Evolutionary conservation across 2,888 invertebrate genomes (phyloP), one percentile per base, ranked within the genome.

Genomic region (Leucophenga montana): DNA sequence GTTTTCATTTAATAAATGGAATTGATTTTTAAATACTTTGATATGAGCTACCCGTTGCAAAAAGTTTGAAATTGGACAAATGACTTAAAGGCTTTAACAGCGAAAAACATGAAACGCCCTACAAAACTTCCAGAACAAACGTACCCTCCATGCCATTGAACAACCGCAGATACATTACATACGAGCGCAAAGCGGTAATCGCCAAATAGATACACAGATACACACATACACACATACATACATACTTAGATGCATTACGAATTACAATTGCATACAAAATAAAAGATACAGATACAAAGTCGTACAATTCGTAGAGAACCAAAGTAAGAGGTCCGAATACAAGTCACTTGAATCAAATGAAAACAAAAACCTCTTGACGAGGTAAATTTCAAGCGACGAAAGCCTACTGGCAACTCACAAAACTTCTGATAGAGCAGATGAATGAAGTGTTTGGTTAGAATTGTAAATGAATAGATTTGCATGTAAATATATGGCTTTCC

Each of bases 11-110:
- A 62, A 62, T 67, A 69, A 66, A 61, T 5, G 56, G 66, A 81
- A 81, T 80, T 73, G 73, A 81, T 81, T 80, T 79, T 81, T 78
- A 80, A 81, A 78, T 76, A 80, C 71, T 68, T 73, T 69, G 68
- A 64, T 70, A 64, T 57, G 70, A 50, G 39, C 9, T 39, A 39
- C 39, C 39, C 39, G 39, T 8, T 39, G 56, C 11, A 20, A 56
- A 56, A 56, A n/a, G 33, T 33, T 31, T 33, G 4, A 33, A 59
- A 59, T 33, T 39, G 39, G 33, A 33, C 11, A 33, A 33, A 59
- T 59, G 27, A 59, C 59, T 31, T 33, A 33, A 59, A 59, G 59
- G 59, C 59, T 31, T 59, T 4, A 5, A 59, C n/a, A 3, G n/a
- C 16, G 31, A 6, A 31, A 8, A 11, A n/a, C 4, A 59, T 33